Conservation (phyloP, 2,888 invertebrate genomes). For the Parelbella ahira region DNA sequence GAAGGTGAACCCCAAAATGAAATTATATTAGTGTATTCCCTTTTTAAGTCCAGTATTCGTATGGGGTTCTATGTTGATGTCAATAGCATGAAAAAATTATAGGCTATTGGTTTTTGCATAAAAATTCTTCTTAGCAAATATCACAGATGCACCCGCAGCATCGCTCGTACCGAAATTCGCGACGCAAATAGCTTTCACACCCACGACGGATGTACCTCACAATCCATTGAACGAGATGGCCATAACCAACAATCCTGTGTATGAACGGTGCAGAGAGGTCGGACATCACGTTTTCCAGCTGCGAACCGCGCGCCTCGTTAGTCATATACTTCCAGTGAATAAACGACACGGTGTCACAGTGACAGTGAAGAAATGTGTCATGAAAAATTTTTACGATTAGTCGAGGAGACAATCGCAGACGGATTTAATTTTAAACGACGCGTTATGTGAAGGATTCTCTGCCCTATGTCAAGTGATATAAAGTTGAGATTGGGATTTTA, state of each 20-base stretch:
- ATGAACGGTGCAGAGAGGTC: neutral
- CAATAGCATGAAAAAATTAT: too few relatives aligned
- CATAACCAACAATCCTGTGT: neutral
- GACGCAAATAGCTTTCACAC: conserved; percentile 14
- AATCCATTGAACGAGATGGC: conserved; percentile 5
- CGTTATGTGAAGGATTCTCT: neutral
- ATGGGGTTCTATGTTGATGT: too few relatives aligned
- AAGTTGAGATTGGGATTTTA: neutral
- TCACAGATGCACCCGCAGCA: neutral
- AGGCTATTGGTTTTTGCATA: too few relatives aligned
- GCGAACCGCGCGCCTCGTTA: neutral
- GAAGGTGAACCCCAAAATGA: too few relatives aligned
- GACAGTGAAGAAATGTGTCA: conserved; percentile 14
- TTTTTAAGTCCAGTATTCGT: too few relatives aligned
- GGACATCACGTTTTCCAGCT: neutral
- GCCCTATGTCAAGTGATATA: neutral
- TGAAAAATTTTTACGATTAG: conserved; percentile 62
- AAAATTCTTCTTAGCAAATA: too few relatives aligned
- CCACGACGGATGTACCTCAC: conserved; percentile 6
- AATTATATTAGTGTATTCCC: too few relatives aligned
- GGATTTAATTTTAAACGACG: conserved; percentile 54
- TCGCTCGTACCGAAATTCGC: conserved; percentile 2
- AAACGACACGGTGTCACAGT: neutral
- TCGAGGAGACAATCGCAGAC: conserved; percentile 49
- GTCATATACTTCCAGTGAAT: neutral